A percentile compares a stretch with the other conserved stretches of the same genome.
Conservation (phyloP, 2,797 vertebrate species). For the Leontocebus nigricollis region DNA sequence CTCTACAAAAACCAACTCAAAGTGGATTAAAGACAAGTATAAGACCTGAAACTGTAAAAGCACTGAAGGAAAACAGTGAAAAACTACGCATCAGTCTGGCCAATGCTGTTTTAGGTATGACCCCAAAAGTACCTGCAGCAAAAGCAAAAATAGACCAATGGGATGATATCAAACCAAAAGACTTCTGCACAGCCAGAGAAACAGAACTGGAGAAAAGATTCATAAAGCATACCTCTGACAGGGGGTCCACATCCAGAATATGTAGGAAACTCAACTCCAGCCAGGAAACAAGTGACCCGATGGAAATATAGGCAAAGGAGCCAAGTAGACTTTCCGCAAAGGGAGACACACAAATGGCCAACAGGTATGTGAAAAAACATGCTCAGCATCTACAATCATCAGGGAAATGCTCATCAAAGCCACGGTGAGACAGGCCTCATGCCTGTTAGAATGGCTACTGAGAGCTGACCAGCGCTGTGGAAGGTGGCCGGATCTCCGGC, state of each 20-base stretch:
- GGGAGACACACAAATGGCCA: neutral
- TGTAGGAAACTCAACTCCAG: neutral
- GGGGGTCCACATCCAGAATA: fast-evolving
- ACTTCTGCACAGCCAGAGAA: neutral
- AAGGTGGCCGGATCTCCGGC: neutral
- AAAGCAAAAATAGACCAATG: too few species aligned
- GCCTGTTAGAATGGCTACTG: neutral
- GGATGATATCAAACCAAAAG: neutral
- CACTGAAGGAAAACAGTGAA: neutral
- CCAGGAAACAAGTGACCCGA: neutral
- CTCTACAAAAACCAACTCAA: neutral
- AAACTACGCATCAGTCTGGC: neutral
- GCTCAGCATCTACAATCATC: fast-evolving
- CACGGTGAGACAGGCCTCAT: neutral
- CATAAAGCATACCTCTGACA: too few species aligned
- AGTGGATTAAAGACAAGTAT: too few species aligned
- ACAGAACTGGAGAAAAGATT: neutral
- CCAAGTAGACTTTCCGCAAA: neutral
- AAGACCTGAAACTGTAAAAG: neutral
- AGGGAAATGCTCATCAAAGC: neutral
- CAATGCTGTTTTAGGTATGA: neutral
- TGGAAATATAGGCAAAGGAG: neutral
- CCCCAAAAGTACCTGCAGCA: neutral
- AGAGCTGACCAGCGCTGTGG: neutral
- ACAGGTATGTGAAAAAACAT: neutral